Conservation (phyloP, 1,140 invertebrate species). For the Spodoptera frugiperda region DNA sequence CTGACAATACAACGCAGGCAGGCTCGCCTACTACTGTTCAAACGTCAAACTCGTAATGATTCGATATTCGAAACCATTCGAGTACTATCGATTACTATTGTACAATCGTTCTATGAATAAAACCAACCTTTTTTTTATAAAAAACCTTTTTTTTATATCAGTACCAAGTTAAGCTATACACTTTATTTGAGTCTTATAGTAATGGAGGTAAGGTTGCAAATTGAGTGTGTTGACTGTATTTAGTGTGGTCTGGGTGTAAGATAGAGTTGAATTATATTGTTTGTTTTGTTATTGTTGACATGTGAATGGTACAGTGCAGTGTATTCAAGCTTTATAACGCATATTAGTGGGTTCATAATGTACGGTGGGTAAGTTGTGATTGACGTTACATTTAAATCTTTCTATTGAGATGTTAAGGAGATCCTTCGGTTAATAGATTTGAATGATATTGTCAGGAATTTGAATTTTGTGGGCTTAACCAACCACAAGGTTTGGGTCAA, state of each 20-base stretch:
- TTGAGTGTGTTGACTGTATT: background rate
- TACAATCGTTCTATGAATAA: conserved; percentile 35
- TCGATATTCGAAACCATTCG: conserved; percentile 39
- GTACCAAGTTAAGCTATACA: conserved; percentile 5
- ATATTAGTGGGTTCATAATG: conserved; percentile 16
- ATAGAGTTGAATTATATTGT: conserved; percentile 41
- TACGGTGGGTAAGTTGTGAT: background rate
- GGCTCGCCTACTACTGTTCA: conserved; percentile 26
- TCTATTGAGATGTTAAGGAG: no score
- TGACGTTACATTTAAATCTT: no score
- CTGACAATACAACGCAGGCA: background rate
- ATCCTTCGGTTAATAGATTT: no score
- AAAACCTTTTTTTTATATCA: conserved; percentile 39
- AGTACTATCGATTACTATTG: conserved; percentile 47
- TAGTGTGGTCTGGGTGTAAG: conserved; percentile 11
- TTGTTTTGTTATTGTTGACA: conserved; percentile 44
- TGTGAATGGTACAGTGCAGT: conserved; percentile 24
- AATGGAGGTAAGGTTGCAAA: background rate
- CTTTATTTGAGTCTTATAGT: background rate
- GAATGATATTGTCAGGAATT: no score
- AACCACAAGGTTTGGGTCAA: no score
- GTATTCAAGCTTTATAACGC: conserved; percentile 13
- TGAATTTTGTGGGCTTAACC: no score
- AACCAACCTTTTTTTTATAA: conserved; percentile 9
- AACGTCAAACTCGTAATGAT: conserved; percentile 37